Evolutionary conservation across 2,888 invertebrate species (phyloP), one percentile per base, ranked within the genome.

Genomic region (Ichneumoninae sp.): DNA sequence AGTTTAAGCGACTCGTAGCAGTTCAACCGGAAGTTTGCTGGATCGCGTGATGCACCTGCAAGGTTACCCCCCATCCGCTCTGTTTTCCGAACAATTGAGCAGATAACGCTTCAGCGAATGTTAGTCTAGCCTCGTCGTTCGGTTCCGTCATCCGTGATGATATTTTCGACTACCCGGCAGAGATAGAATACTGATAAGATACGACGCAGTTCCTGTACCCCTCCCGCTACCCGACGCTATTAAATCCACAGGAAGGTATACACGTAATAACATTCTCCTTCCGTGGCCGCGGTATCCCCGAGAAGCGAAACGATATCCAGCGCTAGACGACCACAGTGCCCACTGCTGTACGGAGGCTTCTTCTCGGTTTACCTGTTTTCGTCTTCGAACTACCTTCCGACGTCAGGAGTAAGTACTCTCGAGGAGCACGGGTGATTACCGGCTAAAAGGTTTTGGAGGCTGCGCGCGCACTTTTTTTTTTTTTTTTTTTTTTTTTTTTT

Each of bases 281-380:
- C 54, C 69, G 70, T 33, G 33, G 72, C n/a, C n/a, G 44, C 82
- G 78, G 74, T 82, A 82, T 77, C 40, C 72, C 72, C 82, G 72
- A 71, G 57, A 71, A 62, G 10, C 65, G 50, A 70, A 54, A 60
- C 76, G 70, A 71, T 82, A 76, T 74, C 72, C 57, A 69, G 69
- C 60, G 72, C 62, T 33, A 50, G 33, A 16, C 52, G 36, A 76
- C 79, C 70, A 52, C 75, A 71, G 36, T 44, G 30, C 16, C 62
- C 16, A 44, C 60, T 50, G 22, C 36, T 3, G 13, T n/a, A 71
- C 71, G 44, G 68, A 80, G 69, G 44, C 44, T 16, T 47, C 66
- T 40, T 68, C 76, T 60, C 33, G 16, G 60, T 68, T 72, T 62
- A 77, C 68, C 76, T 68, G 40, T 44, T 68, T 47, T 69, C 62